These are phyloP conservation scores for Rousettus leschenaultii DNA, from an alignment of 2,113 vertebrate species.

Conservation along the genomic window DNA sequence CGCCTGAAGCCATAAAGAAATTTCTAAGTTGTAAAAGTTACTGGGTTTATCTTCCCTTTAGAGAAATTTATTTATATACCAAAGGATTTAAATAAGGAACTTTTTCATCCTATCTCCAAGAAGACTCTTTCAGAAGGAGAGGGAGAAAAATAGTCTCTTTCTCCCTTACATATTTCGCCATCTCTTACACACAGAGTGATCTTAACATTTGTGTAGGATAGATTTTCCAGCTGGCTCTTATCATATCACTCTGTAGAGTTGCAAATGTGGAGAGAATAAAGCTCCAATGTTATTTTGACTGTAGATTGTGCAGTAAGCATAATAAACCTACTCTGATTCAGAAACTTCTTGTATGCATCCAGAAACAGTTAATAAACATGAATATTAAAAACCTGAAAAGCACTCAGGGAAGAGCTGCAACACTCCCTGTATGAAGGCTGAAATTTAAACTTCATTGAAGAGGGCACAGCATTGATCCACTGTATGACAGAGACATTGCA, in stretches of 20 bases:
- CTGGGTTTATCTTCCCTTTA: not conserved
- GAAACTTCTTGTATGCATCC: not conserved
- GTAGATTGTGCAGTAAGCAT: not conserved
- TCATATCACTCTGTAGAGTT: not conserved
- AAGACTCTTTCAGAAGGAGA: not conserved
- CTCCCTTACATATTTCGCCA: not conserved
- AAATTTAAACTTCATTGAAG: not conserved
- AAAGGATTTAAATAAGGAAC: not conserved
- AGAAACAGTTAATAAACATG: not conserved
- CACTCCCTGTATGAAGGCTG: not conserved
- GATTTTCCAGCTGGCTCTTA: not conserved
- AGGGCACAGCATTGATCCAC: not conserved
- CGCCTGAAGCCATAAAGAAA: not conserved
- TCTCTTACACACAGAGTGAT: not conserved
- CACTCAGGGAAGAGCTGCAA: not conserved
- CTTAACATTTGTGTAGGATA: not conserved
- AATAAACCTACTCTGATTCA: not conserved
- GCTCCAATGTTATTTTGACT: not conserved
- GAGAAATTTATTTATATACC: not conserved
- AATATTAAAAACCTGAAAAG: not conserved
- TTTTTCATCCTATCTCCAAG: not conserved
- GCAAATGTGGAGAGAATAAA: not conserved
- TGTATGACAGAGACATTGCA: not conserved
- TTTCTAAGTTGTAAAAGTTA: not conserved
- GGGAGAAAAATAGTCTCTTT: not conserved